phyloP scores from a whole-genome alignment of 2,113 vertebrate genomes.

The Smithornis capensis region DNA sequence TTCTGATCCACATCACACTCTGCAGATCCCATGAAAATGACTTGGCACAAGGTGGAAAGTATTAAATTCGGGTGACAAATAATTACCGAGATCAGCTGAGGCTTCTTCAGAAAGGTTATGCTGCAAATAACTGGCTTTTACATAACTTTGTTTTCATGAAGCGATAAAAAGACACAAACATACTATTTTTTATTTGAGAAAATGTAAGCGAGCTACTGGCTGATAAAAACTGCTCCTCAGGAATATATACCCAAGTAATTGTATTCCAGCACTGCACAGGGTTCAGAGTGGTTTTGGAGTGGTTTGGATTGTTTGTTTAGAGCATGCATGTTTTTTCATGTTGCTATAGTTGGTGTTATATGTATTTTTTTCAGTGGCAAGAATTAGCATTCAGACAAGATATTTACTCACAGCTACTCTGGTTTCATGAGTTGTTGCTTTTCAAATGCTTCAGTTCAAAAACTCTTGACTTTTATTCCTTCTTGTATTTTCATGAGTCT shows the following conservation, averaged over 20 bases:
- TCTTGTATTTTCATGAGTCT: not conserved
- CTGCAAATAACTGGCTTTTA: conserved; percentile 73
- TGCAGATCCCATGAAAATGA: conserved; percentile 72
- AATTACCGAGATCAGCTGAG: conserved; percentile 83
- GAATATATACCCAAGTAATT: not conserved
- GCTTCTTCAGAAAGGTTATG: conserved; percentile 76
- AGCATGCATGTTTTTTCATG: not conserved
- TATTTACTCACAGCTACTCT: not conserved
- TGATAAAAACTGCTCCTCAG: not conserved
- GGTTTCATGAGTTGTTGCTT: not conserved
- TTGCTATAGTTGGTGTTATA: not conserved
- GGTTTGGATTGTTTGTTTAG: not conserved
- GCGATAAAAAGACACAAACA: not conserved
- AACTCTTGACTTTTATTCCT: not conserved
- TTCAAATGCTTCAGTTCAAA: not conserved
- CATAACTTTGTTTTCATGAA: conserved; percentile 26
- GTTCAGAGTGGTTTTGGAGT: not conserved
- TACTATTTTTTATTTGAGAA: not conserved
- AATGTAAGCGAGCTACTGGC: not conserved
- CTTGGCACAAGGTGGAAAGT: conserved; percentile 78
- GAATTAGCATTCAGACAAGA: not conserved
- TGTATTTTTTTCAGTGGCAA: not conserved
- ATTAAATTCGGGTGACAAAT: conserved; percentile 87
- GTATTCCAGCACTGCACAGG: not conserved
- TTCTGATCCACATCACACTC: conserved; percentile 70